Conservation (phyloP, 2,797 vertebrate species). For the Poeciliopsis turneri region DNA sequence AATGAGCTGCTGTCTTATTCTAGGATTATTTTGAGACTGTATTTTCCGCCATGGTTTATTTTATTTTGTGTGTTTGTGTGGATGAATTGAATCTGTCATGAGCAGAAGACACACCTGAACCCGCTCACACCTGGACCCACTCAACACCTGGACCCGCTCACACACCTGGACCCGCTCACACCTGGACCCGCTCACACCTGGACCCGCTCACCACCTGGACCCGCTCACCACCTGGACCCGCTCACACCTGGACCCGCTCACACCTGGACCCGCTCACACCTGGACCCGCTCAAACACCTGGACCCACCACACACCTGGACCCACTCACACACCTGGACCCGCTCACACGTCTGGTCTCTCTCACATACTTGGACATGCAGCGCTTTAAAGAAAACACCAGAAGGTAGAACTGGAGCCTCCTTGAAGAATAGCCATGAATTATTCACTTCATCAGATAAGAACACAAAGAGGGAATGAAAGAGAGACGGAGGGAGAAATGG, state of each 20-base stretch:
- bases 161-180: conserved; percentile 18
- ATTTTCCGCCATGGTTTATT: not conserved
- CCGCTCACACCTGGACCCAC: not conserved
- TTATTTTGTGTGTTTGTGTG: not conserved
- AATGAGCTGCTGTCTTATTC: not conserved
- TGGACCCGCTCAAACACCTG: conserved; percentile 7
- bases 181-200: too few relatives aligned
- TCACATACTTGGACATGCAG: conserved; percentile 30
- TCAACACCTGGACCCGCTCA: not conserved
- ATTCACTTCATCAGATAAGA: conserved; percentile 71
- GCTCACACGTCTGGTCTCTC: not conserved
- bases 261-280: not conserved
- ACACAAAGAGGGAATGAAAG: conserved; percentile 39
- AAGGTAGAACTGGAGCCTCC: conserved; percentile 67
- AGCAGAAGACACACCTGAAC: not conserved
- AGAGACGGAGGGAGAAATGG: conserved; percentile 24
- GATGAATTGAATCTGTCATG: conserved; percentile 28
- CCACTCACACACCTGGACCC: too few relatives aligned
- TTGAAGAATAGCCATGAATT: conserved; percentile 74
- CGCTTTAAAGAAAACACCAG: conserved; percentile 60
- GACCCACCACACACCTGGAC: too few relatives aligned
- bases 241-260: conserved; percentile 21
- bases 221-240: too few relatives aligned
- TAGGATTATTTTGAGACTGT: conserved; percentile 5
- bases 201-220: too few relatives aligned